A percentile compares a stretch with the other conserved stretches of the same genome.
These are phyloP conservation scores for Chesias legatella DNA, from an alignment of 2,888 invertebrate species.

Conservation along the genomic window DNA sequence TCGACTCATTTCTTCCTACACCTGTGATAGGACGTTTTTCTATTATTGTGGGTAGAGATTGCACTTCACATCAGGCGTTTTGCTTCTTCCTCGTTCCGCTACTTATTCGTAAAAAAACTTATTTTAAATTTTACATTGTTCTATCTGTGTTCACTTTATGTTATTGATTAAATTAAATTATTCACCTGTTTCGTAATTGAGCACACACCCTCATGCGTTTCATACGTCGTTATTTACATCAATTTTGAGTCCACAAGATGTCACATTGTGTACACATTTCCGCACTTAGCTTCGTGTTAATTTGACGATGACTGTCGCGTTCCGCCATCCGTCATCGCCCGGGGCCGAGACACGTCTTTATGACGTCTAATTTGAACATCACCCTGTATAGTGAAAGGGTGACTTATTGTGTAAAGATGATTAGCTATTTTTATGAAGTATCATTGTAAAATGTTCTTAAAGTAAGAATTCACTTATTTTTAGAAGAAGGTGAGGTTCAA, in stretches of 20 bases:
- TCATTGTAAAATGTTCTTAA: neutral
- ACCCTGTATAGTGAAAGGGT: slow-evolving; percentile 57
- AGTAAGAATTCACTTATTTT: neutral
- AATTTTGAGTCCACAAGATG: slow-evolving; percentile 41
- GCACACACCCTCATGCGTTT: slow-evolving; percentile 11
- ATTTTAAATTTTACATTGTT: too few species aligned
- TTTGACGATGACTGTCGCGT: slow-evolving; percentile 71
- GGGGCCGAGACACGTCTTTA: slow-evolving; percentile 58
- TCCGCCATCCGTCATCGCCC: slow-evolving; percentile 67
- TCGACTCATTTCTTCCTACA: too few species aligned
- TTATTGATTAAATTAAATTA: too few species aligned
- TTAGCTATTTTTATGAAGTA: slow-evolving; percentile 48
- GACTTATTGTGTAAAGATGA: slow-evolving; percentile 66
- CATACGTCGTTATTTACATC: slow-evolving; percentile 42
- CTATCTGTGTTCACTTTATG: too few species aligned
- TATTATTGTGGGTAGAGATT: too few species aligned
- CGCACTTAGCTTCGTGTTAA: slow-evolving; percentile 73
- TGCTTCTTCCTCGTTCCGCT: too few species aligned
- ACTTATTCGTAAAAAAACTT: too few species aligned
- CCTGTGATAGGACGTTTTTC: too few species aligned
- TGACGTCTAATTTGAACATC: slow-evolving; percentile 72
- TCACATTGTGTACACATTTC: slow-evolving; percentile 70
- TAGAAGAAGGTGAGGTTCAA: neutral
- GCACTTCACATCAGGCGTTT: too few species aligned
- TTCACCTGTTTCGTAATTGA: slow-evolving; percentile 7